These are phyloP conservation scores for Eurytoma californica DNA, from an alignment of 2,888 invertebrate genomes.

Conservation along the genomic window DNA sequence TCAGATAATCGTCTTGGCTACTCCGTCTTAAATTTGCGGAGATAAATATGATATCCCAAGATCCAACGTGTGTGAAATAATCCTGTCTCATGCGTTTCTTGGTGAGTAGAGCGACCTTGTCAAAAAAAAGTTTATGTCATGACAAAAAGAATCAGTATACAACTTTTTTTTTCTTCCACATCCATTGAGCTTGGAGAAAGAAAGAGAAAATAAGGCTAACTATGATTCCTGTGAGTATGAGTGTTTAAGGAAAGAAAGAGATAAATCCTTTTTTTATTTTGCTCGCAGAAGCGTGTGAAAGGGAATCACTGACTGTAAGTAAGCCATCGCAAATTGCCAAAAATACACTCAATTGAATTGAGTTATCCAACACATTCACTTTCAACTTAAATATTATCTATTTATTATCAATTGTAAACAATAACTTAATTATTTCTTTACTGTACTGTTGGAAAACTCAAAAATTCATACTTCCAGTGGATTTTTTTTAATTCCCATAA, in stretches of 20 bases:
- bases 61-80: constrained; percentile 52
- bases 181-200: constrained; percentile 44
- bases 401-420: not conserved
- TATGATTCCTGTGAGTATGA: constrained; percentile 69
- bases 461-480: no score
- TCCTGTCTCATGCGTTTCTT: constrained; percentile 59
- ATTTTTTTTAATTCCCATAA: no score
- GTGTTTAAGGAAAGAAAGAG: constrained; percentile 61
- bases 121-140: constrained; percentile 42
- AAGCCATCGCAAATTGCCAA: constrained; percentile 70
- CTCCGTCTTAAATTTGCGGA: constrained; percentile 53
- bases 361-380: constrained; percentile 35
- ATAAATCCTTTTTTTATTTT: constrained; percentile 61
- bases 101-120: constrained; percentile 70
- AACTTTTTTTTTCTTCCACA: constrained; percentile 49
- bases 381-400: not conserved
- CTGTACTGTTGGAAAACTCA: no score
- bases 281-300: constrained; percentile 67
- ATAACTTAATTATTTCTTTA: not conserved
- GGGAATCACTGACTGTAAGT: constrained; percentile 72
- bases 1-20: constrained; percentile 54
- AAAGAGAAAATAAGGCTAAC: constrained; percentile 43
- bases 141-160: constrained; percentile 52
- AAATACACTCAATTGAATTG: constrained; percentile 47
- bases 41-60: constrained; percentile 55